phyloP scores from a whole-genome alignment of 2,888 invertebrate species.

The Agonopterix heracliana region DNA sequence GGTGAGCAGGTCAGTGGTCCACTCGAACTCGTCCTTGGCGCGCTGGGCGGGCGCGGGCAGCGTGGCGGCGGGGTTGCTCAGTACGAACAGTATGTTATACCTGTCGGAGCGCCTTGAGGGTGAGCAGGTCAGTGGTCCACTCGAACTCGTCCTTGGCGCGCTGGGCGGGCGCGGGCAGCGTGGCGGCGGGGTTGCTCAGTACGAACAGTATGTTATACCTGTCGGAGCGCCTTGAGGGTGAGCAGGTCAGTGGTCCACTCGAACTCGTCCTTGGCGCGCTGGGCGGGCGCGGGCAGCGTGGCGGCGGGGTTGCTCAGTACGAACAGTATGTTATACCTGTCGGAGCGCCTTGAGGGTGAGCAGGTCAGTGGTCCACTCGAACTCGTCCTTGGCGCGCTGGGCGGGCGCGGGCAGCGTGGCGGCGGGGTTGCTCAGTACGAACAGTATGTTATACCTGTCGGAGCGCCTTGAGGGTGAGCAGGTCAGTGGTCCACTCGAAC shows the following conservation, averaged over 20 bases:
- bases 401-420: conserved; percentile 80
- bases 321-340: too few relatives aligned
- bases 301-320: conserved; percentile 80
- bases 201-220: too few relatives aligned
- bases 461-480: conserved; percentile 85
- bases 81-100: conserved; percentile 68
- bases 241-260: conserved; percentile 87
- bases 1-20: conserved; percentile 84
- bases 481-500: conserved; percentile 86
- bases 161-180: conserved; percentile 81
- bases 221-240: conserved; percentile 83
- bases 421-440: conserved; percentile 79
- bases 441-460: too few relatives aligned
- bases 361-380: conserved; percentile 87
- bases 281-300: conserved; percentile 79
- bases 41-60: conserved; percentile 81
- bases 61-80: conserved; percentile 81
- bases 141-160: conserved; percentile 88
- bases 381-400: conserved; percentile 84
- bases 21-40: conserved; percentile 88
- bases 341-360: conserved; percentile 85
- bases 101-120: conserved; percentile 84
- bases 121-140: conserved; percentile 83
- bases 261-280: conserved; percentile 85
- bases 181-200: conserved; percentile 80